phyloP scores from a whole-genome alignment of 2,888 invertebrate species.

The Escarpia spicata region DNA sequence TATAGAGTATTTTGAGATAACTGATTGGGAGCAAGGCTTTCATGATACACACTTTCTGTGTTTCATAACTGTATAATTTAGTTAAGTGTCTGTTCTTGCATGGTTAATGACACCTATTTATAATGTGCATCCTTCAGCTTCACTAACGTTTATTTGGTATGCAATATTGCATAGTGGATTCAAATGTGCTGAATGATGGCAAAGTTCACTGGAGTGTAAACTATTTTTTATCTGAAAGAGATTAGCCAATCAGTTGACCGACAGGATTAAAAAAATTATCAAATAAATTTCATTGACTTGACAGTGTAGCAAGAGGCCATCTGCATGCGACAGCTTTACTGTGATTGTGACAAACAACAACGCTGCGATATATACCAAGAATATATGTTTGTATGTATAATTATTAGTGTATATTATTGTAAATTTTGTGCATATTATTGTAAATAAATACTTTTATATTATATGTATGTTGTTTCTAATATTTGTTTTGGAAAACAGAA shows the following conservation, averaged over 20 bases:
- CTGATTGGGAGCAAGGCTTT: neutral
- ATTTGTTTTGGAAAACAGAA: neutral
- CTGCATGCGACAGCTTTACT: neutral
- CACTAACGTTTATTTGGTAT: too few relatives aligned
- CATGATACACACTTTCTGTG: neutral
- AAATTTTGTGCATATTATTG: conserved; percentile 9
- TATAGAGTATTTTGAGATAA: neutral
- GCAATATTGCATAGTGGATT: neutral
- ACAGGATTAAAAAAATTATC: neutral
- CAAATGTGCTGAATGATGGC: neutral
- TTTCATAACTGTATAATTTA: neutral
- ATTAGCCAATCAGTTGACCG: neutral
- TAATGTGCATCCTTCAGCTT: too few relatives aligned
- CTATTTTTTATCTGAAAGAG: too few relatives aligned
- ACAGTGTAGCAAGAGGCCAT: neutral
- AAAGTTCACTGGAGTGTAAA: neutral
- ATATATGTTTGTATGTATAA: neutral
- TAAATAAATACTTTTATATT: conserved; percentile 10
- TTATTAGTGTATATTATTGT: neutral
- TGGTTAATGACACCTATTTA: too few relatives aligned
- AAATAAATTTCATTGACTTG: too few relatives aligned
- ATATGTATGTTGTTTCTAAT: neutral
- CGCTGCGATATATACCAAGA: neutral
- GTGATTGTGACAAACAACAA: neutral
- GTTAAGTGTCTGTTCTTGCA: neutral